These are phyloP conservation scores for Melanostigma gelatinosum DNA, from an alignment of 2,113 vertebrate genomes.

Conservation along the genomic window DNA sequence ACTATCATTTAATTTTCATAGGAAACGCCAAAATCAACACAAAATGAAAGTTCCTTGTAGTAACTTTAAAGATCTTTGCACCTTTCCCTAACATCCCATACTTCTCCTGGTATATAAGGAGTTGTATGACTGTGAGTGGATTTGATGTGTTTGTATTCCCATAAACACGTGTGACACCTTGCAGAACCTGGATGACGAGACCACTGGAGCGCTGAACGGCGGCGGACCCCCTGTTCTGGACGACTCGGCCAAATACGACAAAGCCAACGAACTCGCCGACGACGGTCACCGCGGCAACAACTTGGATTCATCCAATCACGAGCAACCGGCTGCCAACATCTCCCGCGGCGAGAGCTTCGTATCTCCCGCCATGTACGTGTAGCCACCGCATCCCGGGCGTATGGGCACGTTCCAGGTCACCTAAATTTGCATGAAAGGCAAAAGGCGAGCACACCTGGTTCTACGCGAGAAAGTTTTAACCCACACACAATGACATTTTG, in stretches of 20 bases:
- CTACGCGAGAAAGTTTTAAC: constrained; percentile 8
- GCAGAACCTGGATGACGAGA: constrained; percentile 76
- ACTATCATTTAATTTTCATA: no score
- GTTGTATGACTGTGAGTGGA: background rate
- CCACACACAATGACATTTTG: background rate
- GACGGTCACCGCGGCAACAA: constrained; percentile 53
- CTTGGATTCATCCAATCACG: constrained; percentile 58
- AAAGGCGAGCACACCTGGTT: constrained; percentile 30
- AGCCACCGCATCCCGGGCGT: constrained; percentile 18
- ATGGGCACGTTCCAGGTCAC: constrained; percentile 56
- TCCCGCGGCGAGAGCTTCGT: constrained; percentile 80
- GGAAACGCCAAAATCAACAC: no score
- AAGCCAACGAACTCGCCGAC: constrained; percentile 34
- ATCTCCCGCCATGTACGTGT: constrained; percentile 82
- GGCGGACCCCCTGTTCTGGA: constrained; percentile 56
- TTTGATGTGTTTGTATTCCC: background rate
- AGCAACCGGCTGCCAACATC: constrained; percentile 52
- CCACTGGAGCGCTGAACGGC: constrained; percentile 72
- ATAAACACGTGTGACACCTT: background rate
- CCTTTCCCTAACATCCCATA: background rate
- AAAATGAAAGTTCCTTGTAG: no score
- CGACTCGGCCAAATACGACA: constrained; percentile 41
- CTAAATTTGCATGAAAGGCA: constrained; percentile 53
- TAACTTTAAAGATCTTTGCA: background rate
- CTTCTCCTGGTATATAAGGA: constrained; percentile 5